Conservation (phyloP, 2,888 invertebrate species). For the Pyrrhia umbra region DNA sequence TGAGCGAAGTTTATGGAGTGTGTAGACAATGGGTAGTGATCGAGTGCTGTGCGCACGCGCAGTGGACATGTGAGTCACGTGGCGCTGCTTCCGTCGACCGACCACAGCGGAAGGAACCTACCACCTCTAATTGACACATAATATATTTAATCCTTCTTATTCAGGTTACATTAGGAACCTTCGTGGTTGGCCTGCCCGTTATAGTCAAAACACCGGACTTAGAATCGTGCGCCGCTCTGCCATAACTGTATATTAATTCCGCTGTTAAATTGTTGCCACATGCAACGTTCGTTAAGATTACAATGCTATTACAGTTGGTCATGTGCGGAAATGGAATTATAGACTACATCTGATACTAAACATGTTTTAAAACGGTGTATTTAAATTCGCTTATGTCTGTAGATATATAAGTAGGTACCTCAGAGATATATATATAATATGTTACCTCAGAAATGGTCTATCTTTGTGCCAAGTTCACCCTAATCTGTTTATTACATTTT, state of each 20-base stretch:
- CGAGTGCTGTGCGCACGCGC: slow-evolving; percentile 67
- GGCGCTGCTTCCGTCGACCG: slow-evolving; percentile 75
- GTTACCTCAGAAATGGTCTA: too few relatives aligned
- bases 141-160: slow-evolving; percentile 57
- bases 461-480: too few relatives aligned
- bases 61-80: slow-evolving; percentile 80
- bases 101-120: slow-evolving; percentile 80
- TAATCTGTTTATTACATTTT: too few relatives aligned
- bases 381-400: neutral
- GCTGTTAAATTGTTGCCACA: slow-evolving; percentile 49
- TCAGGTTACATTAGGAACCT: slow-evolving; percentile 40
- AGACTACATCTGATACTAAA: neutral
- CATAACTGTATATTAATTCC: slow-evolving; percentile 55
- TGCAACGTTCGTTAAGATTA: slow-evolving; percentile 48
- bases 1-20: slow-evolving; percentile 73
- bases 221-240: slow-evolving; percentile 44
- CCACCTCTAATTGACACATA: slow-evolving; percentile 62
- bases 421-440: too few relatives aligned
- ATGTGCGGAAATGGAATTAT: slow-evolving; percentile 11
- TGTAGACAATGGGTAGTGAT: slow-evolving; percentile 80
- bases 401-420: too few relatives aligned
- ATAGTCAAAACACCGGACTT: slow-evolving; percentile 45
- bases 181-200: slow-evolving; percentile 30
- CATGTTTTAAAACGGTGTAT: too few relatives aligned
- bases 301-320: slow-evolving; percentile 23